phyloP scores from a whole-genome alignment of 2,113 vertebrate species.

The Uropsilus gracilis region DNA sequence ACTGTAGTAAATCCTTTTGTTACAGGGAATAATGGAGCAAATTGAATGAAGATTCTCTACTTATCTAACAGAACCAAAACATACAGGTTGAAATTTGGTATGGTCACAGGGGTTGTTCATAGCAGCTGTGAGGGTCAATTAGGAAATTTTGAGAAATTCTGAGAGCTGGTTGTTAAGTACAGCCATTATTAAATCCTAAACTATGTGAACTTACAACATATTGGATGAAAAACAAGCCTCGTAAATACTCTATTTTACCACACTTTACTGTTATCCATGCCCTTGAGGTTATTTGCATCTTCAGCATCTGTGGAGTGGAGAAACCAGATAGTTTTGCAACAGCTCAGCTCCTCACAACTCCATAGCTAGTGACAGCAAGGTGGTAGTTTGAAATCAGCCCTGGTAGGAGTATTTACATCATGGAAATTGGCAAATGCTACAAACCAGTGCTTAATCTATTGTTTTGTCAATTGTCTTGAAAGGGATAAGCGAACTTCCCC shows the following conservation, averaged over 20 bases:
- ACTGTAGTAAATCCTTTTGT: constrained; percentile 73
- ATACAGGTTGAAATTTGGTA: constrained; percentile 54
- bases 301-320: neutral
- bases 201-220: neutral
- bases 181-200: constrained; percentile 17
- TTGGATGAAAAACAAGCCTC: constrained; percentile 7
- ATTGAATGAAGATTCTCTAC: constrained; percentile 65
- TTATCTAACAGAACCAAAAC: constrained; percentile 17
- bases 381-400: constrained; percentile 2
- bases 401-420: neutral
- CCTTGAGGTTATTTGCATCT: neutral
- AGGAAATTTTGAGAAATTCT: constrained; percentile 46
- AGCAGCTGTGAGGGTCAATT: neutral
- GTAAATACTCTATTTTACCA: constrained; percentile 10
- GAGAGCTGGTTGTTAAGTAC: constrained; percentile 12
- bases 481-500: neutral
- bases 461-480: constrained; percentile 48
- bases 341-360: neutral
- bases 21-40: constrained; percentile 54
- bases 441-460: constrained; percentile 47
- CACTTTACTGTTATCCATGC: neutral
- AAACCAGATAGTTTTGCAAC: neutral
- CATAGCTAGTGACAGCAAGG: neutral
- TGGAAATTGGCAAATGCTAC: constrained; percentile 30
- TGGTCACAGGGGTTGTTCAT: neutral